Conservation (phyloP, 1,140 invertebrate genomes). For the Varroa destructor region DNA sequence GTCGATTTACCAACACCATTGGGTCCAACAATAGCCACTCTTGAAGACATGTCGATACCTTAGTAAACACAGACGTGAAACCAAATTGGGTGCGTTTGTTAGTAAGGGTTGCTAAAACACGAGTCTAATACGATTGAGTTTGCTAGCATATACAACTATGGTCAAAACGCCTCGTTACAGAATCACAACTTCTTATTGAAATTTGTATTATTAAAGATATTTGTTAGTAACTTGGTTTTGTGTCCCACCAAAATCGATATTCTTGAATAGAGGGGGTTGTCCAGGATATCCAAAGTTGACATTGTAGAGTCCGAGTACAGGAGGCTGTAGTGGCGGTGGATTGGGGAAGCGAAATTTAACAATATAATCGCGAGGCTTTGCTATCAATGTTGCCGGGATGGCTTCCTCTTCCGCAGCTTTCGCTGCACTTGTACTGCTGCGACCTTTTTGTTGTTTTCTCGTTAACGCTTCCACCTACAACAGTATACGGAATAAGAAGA, state of each 20-base stretch:
- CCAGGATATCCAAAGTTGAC: conserved; percentile 58
- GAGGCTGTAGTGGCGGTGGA: conserved; percentile 81
- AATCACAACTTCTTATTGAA: not conserved
- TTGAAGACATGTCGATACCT: conserved; percentile 71
- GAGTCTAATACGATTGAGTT: not conserved
- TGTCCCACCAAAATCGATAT: conserved; percentile 60
- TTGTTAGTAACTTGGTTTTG: not conserved
- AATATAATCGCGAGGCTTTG: conserved; percentile 42
- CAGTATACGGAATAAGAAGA: conserved; percentile 1
- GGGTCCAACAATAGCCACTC: conserved; percentile 49
- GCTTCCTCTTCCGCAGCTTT: conserved; percentile 38
- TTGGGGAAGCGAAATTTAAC: conserved; percentile 96
- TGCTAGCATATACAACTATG: not conserved
- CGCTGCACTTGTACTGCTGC: conserved; percentile 29
- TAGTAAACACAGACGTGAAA: not conserved
- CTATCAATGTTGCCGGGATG: conserved; percentile 41
- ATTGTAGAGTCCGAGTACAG: conserved; percentile 73
- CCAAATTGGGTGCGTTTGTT: not conserved
- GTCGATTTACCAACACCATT: conserved; percentile 88
- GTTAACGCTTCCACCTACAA: conserved; percentile 47
- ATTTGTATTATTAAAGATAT: not conserved
- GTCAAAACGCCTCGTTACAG: not conserved
- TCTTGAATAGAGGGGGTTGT: conserved; percentile 65
- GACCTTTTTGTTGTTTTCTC: conserved; percentile 42
- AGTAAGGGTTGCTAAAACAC: not conserved